A percentile compares a stretch with the other conserved stretches of the same genome.
Evolutionary conservation across 2,797 vertebrate species (phyloP).

Genomic region (Spheniscus humboldti): DNA sequence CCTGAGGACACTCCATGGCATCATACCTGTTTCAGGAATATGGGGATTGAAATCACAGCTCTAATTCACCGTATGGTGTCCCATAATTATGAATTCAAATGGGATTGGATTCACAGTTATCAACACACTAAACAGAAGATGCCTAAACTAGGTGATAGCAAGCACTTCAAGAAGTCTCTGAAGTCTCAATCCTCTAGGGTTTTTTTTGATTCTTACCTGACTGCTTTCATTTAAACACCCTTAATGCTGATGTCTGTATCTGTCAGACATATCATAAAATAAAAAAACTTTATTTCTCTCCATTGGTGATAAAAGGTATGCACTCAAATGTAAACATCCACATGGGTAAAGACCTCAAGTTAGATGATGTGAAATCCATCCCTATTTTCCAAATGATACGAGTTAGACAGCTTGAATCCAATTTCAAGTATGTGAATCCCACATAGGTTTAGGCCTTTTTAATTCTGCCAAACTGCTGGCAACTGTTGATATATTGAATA

Average conservation of each 20-base stretch:
- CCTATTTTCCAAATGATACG: background rate
- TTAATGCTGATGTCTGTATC: background rate
- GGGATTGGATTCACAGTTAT: background rate
- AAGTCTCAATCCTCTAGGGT: fast-evolving
- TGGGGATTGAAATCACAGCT: background rate
- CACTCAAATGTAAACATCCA: background rate
- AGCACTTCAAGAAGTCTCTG: background rate
- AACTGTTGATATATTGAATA: background rate
- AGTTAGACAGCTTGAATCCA: background rate
- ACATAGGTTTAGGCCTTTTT: fast-evolving
- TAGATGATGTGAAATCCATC: background rate
- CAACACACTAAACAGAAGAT: background rate
- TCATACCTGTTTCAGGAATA: background rate
- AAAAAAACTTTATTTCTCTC: background rate
- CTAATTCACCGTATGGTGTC: background rate
- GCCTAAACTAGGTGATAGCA: background rate
- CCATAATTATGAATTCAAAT: background rate
- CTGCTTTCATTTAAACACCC: background rate
- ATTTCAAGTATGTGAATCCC: background rate
- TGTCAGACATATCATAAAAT: background rate
- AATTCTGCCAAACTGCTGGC: background rate
- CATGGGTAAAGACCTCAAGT: background rate
- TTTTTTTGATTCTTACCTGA: background rate
- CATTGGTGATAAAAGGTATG: background rate
- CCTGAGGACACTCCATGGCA: background rate